Evolutionary conservation across 2,113 vertebrate species (phyloP), one percentile per base, ranked within the genome.

Genomic region (Amblyornis subalaris): DNA sequence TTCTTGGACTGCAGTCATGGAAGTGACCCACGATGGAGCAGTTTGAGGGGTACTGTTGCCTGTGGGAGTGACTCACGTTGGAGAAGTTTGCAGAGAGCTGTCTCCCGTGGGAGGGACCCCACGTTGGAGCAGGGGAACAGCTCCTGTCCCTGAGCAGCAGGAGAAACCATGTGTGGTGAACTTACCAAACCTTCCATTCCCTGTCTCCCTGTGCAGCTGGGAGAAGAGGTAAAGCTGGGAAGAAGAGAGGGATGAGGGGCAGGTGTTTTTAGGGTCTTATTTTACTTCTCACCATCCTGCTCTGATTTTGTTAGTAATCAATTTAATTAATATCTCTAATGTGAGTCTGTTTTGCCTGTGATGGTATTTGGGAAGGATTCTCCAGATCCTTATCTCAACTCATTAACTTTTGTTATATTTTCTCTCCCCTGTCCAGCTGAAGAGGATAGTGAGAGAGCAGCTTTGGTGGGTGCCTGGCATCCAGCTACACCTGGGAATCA

Each of bases 141-240:
- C 19, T 47, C 40, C 9, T 28, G 14, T 28, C n/a, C 26, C 18
- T 5, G n/a, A 38, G 12, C 58, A 65, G 24, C 12, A 5, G 20
- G 23, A 29, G 35, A 12, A 84, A 10, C 4, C 20, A 15, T 0
- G 9, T 15, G 35, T 29, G 42, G 24, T 40, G 29, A 40, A 10
- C 5, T 10, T 3, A 12, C 23, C 7, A 10, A 24, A 23, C 22
- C 1, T 1, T 7, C 14, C 14, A 62, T 65, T 55, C 35, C 15
- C 6, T 38, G 16, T 28, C 24, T 65, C n/a, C 18, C n/a, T 55
- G 40, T 2, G 5, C 6, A 18, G 6, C 9, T 47, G 19, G 1
- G 12, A 4, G 7, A 48, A 12, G 38, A n/a, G 29, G 7, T 16
- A 48, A 38, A 40, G 21, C 9, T 23, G 14, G 23, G 4, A 40